Conservation (phyloP, 2,888 invertebrate species). For the Parthenolecanium corni region DNA sequence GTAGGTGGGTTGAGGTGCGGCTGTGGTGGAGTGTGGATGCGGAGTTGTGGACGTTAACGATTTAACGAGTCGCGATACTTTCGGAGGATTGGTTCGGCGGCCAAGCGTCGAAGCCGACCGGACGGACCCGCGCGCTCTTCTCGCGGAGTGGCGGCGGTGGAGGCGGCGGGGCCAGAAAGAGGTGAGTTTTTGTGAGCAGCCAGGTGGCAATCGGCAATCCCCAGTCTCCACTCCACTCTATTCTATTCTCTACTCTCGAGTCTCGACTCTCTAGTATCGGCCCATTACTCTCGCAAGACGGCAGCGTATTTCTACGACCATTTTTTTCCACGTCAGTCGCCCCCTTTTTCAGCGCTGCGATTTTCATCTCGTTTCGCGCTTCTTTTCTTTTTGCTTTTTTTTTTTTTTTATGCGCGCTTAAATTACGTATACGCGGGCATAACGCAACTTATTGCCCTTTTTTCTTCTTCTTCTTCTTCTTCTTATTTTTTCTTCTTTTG, state of each 20-base stretch:
- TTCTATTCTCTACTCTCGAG: no score
- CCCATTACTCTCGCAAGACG: conserved; percentile 22
- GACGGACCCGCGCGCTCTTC: no score
- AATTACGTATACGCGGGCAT: no score
- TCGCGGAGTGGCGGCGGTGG: not conserved
- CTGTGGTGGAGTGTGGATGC: no score
- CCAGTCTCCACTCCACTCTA: no score
- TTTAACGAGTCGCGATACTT: conserved; percentile 26
- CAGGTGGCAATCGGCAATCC: conserved; percentile 24
- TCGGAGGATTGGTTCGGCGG: conserved; percentile 27
- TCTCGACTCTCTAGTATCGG: conserved; percentile 27
- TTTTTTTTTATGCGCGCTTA: no score
- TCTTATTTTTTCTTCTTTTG: no score
- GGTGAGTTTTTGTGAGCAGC: not conserved
- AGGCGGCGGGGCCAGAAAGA: conserved; percentile 17
- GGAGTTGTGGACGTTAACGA: conserved; percentile 28
- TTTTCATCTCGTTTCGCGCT: not conserved
- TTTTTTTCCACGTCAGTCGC: no score
- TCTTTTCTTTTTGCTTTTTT: not conserved
- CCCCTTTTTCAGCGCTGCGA: no score
- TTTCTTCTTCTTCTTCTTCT: no score
- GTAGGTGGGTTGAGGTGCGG: conserved; percentile 26
- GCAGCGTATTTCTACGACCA: conserved; percentile 24
- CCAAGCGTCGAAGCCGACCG: conserved; percentile 24
- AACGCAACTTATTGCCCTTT: no score